Conservation (phyloP, 2,113 vertebrate species). For the Pogona vitticeps region DNA sequence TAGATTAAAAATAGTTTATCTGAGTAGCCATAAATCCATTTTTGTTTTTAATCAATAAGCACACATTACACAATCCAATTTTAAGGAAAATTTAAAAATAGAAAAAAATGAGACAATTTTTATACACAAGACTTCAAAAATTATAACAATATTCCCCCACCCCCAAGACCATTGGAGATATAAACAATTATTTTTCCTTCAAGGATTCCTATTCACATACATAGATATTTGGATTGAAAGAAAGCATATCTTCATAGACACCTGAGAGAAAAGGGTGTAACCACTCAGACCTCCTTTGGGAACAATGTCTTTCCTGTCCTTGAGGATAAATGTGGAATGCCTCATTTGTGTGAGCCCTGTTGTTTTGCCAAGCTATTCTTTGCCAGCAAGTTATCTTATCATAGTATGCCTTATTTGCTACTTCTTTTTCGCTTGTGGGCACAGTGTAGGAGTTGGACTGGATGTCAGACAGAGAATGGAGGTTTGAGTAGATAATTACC, state of each 20-base stretch:
- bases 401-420: background rate
- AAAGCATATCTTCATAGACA: background rate
- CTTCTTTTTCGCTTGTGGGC: background rate
- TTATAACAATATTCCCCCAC: too few species aligned
- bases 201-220: too few species aligned
- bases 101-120: too few species aligned
- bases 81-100: too few species aligned
- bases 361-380: background rate
- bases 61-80: too few species aligned
- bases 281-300: background rate
- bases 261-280: background rate
- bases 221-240: background rate
- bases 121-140: too few species aligned
- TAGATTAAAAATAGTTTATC: background rate
- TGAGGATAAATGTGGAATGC: background rate
- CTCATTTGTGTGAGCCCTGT: background rate
- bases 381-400: background rate
- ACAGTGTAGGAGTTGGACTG: background rate
- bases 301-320: too few species aligned
- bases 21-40: background rate
- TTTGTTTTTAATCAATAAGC: too few species aligned
- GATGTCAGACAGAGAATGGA: background rate
- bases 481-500: background rate
- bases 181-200: too few species aligned
- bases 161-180: too few species aligned